Percentiles rank a stretch among this genome's conserved stretches.
These are phyloP conservation scores for Volucella zonaria DNA, from an alignment of 2,888 invertebrate species.

Conservation along the genomic window DNA sequence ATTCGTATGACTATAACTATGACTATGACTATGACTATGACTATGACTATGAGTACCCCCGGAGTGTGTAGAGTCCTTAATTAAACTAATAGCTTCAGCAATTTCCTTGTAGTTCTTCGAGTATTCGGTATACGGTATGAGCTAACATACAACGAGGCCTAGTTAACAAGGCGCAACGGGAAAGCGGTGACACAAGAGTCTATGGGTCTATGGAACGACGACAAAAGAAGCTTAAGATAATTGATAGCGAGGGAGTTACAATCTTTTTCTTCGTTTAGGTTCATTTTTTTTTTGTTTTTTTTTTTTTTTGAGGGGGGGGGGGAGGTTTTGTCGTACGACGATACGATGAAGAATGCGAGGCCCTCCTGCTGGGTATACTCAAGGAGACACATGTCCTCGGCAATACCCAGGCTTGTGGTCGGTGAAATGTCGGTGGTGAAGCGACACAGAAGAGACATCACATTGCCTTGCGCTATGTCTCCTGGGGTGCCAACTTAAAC, in stretches of 20 bases:
- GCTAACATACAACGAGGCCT: not conserved
- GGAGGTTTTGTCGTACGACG: not conserved
- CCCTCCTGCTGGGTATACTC: slow-evolving; percentile 38
- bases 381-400: slow-evolving; percentile 52
- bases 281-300: not conserved
- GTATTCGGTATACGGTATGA: slow-evolving; percentile 28
- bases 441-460: slow-evolving; percentile 50
- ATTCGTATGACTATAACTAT: not conserved
- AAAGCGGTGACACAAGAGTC: slow-evolving; percentile 60
- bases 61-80: slow-evolving; percentile 70
- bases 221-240: slow-evolving; percentile 73
- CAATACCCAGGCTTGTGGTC: slow-evolving; percentile 51
- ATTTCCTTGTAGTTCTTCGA: slow-evolving; percentile 54
- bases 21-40: slow-evolving; percentile 25
- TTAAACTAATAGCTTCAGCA: slow-evolving; percentile 73
- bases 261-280: slow-evolving; percentile 3
- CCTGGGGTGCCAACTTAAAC: slow-evolving; percentile 50
- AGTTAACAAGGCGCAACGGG: not conserved
- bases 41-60: not conserved
- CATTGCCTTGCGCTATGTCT: not conserved
- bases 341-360: slow-evolving; percentile 27
- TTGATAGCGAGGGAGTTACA: slow-evolving; percentile 70
- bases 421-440: slow-evolving; percentile 47
- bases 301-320: too few relatives aligned
- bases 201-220: slow-evolving; percentile 69